A percentile compares a stretch with the other conserved stretches of the same genome.
phyloP scores from a whole-genome alignment of 2,888 invertebrate genomes.

The Trachelus tabidus region DNA sequence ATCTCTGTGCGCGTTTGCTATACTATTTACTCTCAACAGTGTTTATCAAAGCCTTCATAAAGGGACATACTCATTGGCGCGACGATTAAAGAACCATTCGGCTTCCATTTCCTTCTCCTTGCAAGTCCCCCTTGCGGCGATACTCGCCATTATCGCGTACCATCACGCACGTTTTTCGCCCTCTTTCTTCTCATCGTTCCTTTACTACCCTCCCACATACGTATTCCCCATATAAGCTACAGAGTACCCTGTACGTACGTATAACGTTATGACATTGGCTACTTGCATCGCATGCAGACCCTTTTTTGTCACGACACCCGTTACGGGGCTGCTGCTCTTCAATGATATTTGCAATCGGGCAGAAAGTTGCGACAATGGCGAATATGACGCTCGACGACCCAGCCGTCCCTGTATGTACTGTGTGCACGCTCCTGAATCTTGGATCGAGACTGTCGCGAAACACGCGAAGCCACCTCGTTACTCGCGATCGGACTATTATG shows the following conservation, averaged over 20 bases:
- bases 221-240: not conserved
- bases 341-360: constrained; percentile 42
- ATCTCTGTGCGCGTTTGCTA: not conserved
- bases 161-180: constrained; percentile 44
- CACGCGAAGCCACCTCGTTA: not conserved
- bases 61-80: not conserved
- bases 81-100: constrained; percentile 18
- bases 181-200: constrained; percentile 15
- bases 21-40: not conserved
- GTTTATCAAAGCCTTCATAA: not conserved
- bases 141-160: constrained; percentile 41
- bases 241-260: not conserved
- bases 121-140: constrained; percentile 10
- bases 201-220: constrained; percentile 16
- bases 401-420: not conserved
- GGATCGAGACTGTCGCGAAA: not conserved
- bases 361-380: not conserved
- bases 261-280: not conserved
- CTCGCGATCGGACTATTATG: not conserved
- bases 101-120: constrained; percentile 34
- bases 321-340: constrained; percentile 27
- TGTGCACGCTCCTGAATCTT: not conserved
- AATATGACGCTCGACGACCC: constrained; percentile 21
- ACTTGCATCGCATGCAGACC: constrained; percentile 46
- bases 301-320: constrained; percentile 39